Evolutionary conservation across 2,888 invertebrate genomes (phyloP).

Genomic region (Icerya purchasi): DNA sequence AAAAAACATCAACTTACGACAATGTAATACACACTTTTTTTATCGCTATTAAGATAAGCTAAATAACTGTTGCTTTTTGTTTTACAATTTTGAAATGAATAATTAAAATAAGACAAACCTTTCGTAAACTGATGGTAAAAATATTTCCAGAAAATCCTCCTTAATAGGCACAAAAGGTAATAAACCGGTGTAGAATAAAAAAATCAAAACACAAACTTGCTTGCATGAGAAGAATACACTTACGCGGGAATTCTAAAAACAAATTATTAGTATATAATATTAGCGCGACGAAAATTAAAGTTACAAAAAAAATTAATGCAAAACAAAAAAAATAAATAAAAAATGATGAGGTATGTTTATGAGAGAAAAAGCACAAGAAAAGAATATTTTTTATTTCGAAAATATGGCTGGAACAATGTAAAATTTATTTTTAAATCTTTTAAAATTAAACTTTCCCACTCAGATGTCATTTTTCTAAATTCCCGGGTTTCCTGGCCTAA

Average conservation of each 20-base stretch:
- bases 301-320: slow-evolving; percentile 16
- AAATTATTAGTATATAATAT: slow-evolving; percentile 7
- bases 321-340: slow-evolving; percentile 1
- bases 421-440: too few relatives aligned
- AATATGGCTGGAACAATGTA: too few relatives aligned
- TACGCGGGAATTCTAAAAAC: slow-evolving; percentile 36
- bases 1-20: too few relatives aligned
- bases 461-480: too few relatives aligned
- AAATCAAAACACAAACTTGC: slow-evolving; percentile 30
- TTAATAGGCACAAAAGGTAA: slow-evolving; percentile 39
- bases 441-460: too few relatives aligned
- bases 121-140: slow-evolving; percentile 33
- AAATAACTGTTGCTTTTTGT: too few relatives aligned
- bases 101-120: too few relatives aligned
- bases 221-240: slow-evolving; percentile 36
- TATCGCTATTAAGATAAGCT: too few relatives aligned
- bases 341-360: not conserved
- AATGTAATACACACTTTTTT: too few relatives aligned
- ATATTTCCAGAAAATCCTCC: slow-evolving; percentile 39
- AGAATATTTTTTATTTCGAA: too few relatives aligned
- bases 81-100: too few relatives aligned
- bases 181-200: slow-evolving; percentile 37
- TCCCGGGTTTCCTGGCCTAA: too few relatives aligned
- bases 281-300: not conserved
- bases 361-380: not conserved